phyloP scores from a whole-genome alignment of 1,140 invertebrate species.

The Zaprionus nigranus region DNA sequence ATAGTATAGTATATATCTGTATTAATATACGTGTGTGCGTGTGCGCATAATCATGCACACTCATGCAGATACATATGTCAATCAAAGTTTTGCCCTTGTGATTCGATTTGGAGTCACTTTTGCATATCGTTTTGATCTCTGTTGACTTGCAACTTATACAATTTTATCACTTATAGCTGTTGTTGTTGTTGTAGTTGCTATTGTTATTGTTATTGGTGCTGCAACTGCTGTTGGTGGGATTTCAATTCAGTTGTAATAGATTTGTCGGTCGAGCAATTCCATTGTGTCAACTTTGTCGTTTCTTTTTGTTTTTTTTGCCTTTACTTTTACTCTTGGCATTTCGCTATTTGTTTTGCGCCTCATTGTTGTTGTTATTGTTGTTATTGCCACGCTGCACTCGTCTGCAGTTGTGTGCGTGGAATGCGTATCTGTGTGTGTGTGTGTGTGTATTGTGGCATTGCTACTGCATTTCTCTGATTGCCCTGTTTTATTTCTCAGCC shows the following conservation, averaged over 20 bases:
- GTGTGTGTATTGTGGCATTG: neutral
- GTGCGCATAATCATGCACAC: neutral
- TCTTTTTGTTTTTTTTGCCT: neutral
- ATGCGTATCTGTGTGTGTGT: conserved; percentile 16
- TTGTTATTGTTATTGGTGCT: neutral
- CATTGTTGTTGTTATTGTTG: neutral
- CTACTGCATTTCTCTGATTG: conserved; percentile 17
- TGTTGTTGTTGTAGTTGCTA: neutral
- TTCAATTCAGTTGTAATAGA: conserved; percentile 6
- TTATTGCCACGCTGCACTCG: neutral
- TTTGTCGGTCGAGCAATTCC: neutral
- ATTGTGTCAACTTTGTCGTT: conserved; percentile 2
- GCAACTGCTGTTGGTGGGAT: neutral
- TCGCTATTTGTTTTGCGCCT: conserved; percentile 8
- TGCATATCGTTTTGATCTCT: conserved; percentile 10
- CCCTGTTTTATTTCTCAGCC: conserved; percentile 16
- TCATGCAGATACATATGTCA: neutral
- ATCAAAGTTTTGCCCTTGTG: neutral
- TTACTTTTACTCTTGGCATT: conserved; percentile 5
- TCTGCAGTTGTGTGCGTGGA: neutral
- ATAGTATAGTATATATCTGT: neutral
- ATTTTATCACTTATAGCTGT: neutral
- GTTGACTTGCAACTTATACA: conserved; percentile 4
- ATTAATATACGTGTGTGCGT: neutral
- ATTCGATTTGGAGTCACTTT: conserved; percentile 5